phyloP scores from a whole-genome alignment of 2,888 invertebrate species.

The Drosophila birchii region DNA sequence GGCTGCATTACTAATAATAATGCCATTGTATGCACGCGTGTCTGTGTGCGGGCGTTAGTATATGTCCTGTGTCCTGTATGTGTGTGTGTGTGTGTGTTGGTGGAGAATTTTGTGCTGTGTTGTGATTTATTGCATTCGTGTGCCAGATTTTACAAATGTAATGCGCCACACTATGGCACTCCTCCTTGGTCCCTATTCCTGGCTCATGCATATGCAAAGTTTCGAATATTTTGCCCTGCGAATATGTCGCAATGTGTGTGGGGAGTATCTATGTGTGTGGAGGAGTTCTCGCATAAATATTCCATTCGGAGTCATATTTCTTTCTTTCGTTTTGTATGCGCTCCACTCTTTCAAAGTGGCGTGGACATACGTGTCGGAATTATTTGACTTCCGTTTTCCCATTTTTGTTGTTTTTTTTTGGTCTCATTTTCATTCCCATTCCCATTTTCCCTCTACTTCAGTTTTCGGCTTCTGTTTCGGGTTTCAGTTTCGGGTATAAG shows the following conservation, averaged over 20 bases:
- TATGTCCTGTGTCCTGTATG: constrained; percentile 7
- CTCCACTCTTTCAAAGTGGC: constrained; percentile 68
- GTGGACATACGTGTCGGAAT: constrained; percentile 79
- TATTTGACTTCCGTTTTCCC: constrained; percentile 71
- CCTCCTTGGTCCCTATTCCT: constrained; percentile 18
- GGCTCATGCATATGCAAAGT: constrained; percentile 78
- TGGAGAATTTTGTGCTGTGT: constrained; percentile 68
- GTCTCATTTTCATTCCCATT: constrained; percentile 18
- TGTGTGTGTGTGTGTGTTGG: constrained; percentile 24
- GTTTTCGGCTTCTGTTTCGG: constrained; percentile 8
- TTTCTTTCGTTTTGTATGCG: constrained; percentile 69
- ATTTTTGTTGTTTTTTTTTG: background rate
- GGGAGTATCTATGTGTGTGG: constrained; percentile 26
- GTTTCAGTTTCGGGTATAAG: constrained; percentile 28
- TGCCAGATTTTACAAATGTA: constrained; percentile 83
- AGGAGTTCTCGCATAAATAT: constrained; percentile 67
- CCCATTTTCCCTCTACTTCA: background rate
- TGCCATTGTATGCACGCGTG: constrained; percentile 59
- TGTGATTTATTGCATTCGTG: constrained; percentile 83
- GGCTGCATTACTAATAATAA: constrained; percentile 79
- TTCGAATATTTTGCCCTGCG: constrained; percentile 73
- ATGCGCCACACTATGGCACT: constrained; percentile 67
- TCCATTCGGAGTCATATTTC: constrained; percentile 73
- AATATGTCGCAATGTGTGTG: constrained; percentile 60
- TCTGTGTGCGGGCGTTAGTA: constrained; percentile 7